Percentiles rank a stretch among this genome's conserved stretches.
Conservation (phyloP, 2,888 invertebrate genomes). For the Standfussiana lucernea region DNA sequence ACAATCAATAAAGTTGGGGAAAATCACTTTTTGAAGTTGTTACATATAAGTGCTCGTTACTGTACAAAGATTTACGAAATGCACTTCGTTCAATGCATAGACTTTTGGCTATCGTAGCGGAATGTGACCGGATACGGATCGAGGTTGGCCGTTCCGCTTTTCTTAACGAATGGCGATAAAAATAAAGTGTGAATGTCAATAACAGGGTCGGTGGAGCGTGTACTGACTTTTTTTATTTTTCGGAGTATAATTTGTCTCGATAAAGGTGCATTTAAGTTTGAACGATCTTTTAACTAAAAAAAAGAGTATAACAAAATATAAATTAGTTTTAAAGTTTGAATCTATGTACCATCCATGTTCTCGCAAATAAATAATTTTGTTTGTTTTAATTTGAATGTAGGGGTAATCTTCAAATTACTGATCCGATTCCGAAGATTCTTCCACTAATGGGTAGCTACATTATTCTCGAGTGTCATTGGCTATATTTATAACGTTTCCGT, state of each 20-base stretch:
- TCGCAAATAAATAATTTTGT: neutral
- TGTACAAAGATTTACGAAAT: slow-evolving; percentile 50
- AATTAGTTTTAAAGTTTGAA: neutral
- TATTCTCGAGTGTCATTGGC: neutral
- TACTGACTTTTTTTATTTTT: slow-evolving; percentile 6
- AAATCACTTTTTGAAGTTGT: neutral
- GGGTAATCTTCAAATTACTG: neutral
- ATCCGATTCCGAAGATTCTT: neutral
- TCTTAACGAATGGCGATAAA: slow-evolving; percentile 46
- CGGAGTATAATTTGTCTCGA: neutral
- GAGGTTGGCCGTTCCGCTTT: slow-evolving; percentile 58
- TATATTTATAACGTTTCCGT: neutral
- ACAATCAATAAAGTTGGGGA: neutral
- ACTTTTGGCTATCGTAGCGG: slow-evolving; percentile 59
- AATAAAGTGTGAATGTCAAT: slow-evolving; percentile 54
- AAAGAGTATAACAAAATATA: neutral
- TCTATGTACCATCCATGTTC: neutral
- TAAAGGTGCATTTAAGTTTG: neutral
- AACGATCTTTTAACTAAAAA: neutral
- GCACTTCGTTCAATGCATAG: slow-evolving; percentile 32
- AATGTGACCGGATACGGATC: slow-evolving; percentile 50
- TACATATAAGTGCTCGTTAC: neutral
- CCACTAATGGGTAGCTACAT: neutral
- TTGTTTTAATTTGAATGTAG: neutral
- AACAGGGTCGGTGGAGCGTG: slow-evolving; percentile 13